Evolutionary conservation across 2,113 vertebrate species (phyloP).

Genomic region (Bambusicola thoracicus): DNA sequence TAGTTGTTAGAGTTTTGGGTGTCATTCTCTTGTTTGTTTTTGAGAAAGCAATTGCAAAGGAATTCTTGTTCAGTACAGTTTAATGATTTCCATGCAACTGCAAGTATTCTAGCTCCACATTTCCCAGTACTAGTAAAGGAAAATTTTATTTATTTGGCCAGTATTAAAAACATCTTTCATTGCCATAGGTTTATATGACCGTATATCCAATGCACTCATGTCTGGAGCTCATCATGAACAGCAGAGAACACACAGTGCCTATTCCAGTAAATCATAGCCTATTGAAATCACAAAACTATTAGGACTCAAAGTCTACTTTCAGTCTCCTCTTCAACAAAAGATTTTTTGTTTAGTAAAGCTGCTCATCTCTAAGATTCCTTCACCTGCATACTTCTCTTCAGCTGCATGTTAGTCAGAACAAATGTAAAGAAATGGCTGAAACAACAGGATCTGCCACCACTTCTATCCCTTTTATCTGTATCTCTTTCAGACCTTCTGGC

Average conservation of each 20-base stretch:
- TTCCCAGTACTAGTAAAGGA: neutral
- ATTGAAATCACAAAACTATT: neutral
- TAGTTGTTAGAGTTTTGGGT: neutral
- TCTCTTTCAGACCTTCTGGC: neutral
- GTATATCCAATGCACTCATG: fast-evolving
- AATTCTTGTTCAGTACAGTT: neutral
- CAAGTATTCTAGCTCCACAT: neutral
- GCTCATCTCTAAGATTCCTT: neutral
- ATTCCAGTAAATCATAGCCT: neutral
- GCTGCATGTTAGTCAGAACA: neutral
- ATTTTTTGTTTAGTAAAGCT: neutral
- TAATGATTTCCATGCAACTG: neutral
- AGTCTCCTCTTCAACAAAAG: neutral
- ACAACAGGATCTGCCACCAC: neutral
- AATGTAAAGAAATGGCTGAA: neutral
- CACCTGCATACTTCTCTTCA: neutral
- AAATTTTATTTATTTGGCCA: neutral
- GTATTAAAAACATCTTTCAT: neutral
- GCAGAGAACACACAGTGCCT: neutral
- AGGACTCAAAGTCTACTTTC: neutral
- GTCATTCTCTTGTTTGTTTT: neutral
- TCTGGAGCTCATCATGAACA: neutral
- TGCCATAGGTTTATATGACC: neutral
- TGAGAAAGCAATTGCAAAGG: neutral
- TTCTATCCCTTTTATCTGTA: neutral